Percentiles rank a stretch among this genome's conserved stretches.
Conservation (phyloP, 2,797 vertebrate genomes). For the Alectoris magna region DNA sequence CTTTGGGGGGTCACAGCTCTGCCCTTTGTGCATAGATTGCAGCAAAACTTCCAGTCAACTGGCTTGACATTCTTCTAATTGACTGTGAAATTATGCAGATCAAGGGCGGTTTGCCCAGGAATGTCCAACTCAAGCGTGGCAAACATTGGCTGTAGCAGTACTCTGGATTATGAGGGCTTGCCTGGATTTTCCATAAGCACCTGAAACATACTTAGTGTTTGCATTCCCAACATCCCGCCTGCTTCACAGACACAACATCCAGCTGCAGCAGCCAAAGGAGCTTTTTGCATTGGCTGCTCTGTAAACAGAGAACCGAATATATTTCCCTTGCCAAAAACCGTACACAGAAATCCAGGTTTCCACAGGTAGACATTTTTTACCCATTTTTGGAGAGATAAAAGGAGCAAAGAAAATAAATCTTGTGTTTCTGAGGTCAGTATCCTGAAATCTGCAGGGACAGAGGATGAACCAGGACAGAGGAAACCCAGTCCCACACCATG, state of each 20-base stretch:
- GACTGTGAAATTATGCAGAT: neutral
- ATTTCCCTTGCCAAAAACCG: neutral
- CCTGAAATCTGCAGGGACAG: neutral
- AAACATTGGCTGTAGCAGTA: neutral
- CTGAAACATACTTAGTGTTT: neutral
- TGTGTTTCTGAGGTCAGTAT: neutral
- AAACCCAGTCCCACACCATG: neutral
- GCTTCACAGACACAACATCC: neutral
- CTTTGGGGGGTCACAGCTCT: neutral
- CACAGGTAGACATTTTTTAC: neutral
- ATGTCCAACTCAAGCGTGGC: neutral
- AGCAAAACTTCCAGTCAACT: constrained; percentile 11
- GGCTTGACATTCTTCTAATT: neutral
- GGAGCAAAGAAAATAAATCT: neutral
- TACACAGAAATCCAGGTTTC: neutral
- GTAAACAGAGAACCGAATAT: neutral
- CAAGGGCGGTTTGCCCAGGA: neutral
- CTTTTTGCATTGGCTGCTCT: neutral
- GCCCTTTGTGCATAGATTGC: neutral
- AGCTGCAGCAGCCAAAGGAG: neutral
- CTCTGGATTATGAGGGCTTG: neutral
- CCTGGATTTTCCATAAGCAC: neutral
- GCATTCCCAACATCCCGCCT: neutral
- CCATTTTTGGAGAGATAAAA: neutral
- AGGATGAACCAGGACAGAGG: neutral